Evolutionary conservation across 2,888 invertebrate genomes (phyloP), one percentile per base, ranked within the genome.

Genomic region (Caenorhabditis afra): DNA sequence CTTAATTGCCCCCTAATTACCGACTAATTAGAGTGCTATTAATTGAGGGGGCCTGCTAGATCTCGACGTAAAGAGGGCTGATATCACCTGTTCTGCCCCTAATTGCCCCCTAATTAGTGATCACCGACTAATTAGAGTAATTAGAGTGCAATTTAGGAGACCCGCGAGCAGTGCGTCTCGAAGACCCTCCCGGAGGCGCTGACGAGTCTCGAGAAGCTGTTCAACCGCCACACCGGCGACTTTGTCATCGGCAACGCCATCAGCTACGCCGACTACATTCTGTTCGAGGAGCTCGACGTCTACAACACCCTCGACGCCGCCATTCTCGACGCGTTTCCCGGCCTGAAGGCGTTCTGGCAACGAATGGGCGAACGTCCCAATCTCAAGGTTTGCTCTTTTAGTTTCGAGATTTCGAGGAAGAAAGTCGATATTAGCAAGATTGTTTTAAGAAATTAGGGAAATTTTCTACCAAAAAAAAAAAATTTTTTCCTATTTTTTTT

Each of bases 261-360:
- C 35, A 67, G 45, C 16, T 76, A 61, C 18, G 57, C 75, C 8
- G 75, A 76, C 35, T 76, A 68, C 57, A 67, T 62, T 22, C 50
- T 76, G 10, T 76, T 76, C 45, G 75, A 76, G 29, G 75, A 76
- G 22, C 47, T 76, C 41, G 75, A 76, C 37, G 61, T 64, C 12
- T 66, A 66, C n/a, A 23, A 62, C 20, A n/a, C 16, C 4, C 29
- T 67, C 3, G 66, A 66, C 12, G 39, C 35, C 3, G 20, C 35
- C 4, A 55, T 67, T 22, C 50, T 76, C 3, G 44, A 57, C 18
- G 29, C 62, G 44, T 76, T 64, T 35, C 61, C 66, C 4, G 62
- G 16, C 16, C 23, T 76, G 50, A 76, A 76, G 45, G 55, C 45
- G 5, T 68, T 62, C 22, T 57, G 62, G 49, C 49, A 76, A 45